Conservation (phyloP, 1,140 invertebrate genomes). For the Magallana gigas region DNA sequence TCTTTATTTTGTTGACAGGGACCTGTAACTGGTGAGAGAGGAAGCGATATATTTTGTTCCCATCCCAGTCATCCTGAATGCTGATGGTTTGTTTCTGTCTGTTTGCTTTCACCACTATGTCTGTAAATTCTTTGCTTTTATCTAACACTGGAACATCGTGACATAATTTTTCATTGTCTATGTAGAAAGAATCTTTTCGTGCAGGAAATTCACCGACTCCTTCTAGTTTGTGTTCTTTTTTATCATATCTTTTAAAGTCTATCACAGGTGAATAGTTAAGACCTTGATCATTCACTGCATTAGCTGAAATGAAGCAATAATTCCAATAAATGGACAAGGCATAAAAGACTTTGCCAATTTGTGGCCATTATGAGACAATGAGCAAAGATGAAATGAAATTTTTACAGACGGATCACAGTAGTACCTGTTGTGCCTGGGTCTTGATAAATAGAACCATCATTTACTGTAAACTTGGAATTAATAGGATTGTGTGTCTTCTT, state of each 20-base stretch:
- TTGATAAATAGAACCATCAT: conserved; percentile 61
- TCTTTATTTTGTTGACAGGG: conserved; percentile 67
- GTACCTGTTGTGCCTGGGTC: neutral
- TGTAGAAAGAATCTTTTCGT: conserved; percentile 51
- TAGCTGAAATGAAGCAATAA: conserved; percentile 27
- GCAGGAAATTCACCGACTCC: neutral
- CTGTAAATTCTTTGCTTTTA: conserved; percentile 47
- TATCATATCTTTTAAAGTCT: conserved; percentile 5
- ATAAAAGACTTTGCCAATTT: no score
- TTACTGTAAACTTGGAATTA: conserved; percentile 23
- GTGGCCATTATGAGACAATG: no score
- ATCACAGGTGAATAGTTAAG: conserved; percentile 1
- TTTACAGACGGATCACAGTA: no score
- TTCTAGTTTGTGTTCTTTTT: neutral
- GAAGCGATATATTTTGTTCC: conserved; percentile 61
- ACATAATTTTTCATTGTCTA: conserved; percentile 55
- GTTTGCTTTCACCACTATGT: conserved; percentile 69
- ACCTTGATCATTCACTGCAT: conserved; percentile 22
- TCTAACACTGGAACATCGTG: conserved; percentile 62
- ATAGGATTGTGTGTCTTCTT: neutral
- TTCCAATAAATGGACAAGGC: no score
- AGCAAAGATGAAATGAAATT: no score
- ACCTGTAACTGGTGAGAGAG: conserved; percentile 60
- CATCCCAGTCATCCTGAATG: conserved; percentile 66
- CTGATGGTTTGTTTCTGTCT: conserved; percentile 66